A percentile compares a stretch with the other conserved stretches of the same genome.
phyloP scores from a whole-genome alignment of 2,113 vertebrate species.

The Oreochromis spilurus region DNA sequence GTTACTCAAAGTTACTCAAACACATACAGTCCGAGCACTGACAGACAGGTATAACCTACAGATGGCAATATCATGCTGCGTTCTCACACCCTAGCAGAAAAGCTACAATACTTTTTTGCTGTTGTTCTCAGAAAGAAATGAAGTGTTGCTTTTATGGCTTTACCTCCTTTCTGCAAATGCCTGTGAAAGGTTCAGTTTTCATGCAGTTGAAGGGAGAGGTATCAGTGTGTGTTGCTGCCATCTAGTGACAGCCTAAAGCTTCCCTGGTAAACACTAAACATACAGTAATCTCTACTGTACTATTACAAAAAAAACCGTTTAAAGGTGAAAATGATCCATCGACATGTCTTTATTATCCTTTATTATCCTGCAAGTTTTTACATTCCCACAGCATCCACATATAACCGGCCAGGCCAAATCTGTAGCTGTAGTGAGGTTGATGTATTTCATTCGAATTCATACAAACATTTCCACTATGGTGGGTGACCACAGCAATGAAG shows the following conservation, averaged over 20 bases:
- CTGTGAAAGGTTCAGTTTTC: constrained; percentile 8
- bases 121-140: constrained; percentile 4
- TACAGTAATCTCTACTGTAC: background rate
- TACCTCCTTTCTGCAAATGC: constrained; percentile 3
- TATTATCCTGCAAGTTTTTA: background rate
- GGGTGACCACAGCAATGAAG: constrained; percentile 27
- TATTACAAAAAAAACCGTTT: background rate
- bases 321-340: background rate
- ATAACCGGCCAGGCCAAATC: background rate
- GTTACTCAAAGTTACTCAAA: constrained; percentile 22
- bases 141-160: constrained; percentile 31
- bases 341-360: background rate
- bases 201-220: background rate
- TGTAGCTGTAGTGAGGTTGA: constrained; percentile 5
- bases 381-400: background rate
- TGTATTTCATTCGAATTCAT: background rate
- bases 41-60: background rate
- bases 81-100: background rate
- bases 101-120: background rate
- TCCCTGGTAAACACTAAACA: background rate
- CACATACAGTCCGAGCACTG: background rate
- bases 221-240: constrained; percentile 61
- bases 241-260: constrained; percentile 52
- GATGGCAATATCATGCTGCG: background rate
- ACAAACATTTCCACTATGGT: constrained; percentile 33